Evolutionary conservation across 2,113 vertebrate species (phyloP).

Genomic region (Danionella cerebrum): DNA sequence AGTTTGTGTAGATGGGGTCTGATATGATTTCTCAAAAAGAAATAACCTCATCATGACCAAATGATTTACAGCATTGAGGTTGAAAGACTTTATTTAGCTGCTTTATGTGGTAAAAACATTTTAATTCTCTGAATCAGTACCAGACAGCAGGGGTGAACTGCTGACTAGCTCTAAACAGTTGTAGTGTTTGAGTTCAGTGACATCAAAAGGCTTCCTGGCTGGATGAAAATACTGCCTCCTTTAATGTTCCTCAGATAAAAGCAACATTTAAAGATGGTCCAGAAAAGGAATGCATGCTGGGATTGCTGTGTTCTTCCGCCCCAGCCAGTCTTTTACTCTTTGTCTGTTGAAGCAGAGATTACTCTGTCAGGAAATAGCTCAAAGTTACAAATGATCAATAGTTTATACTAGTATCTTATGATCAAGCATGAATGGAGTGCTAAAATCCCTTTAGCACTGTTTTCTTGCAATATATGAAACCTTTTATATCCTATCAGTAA

Average conservation of each 20-base stretch:
- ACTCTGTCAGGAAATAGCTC: not conserved
- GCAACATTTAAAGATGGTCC: constrained; percentile 14
- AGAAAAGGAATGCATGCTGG: constrained; percentile 5
- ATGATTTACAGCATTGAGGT: too few species aligned
- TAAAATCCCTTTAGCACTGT: too few species aligned
- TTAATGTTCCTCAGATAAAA: constrained; percentile 36
- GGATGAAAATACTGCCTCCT: constrained; percentile 32
- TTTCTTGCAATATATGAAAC: too few species aligned
- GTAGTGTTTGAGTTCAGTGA: constrained; percentile 45
- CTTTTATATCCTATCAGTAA: too few species aligned
- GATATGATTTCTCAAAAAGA: too few species aligned
- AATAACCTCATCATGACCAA: too few species aligned
- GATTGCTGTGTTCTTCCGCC: constrained; percentile 2
- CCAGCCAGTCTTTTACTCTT: constrained; percentile 2
- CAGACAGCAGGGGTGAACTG: not conserved
- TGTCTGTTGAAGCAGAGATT: not conserved
- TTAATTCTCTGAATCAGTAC: too few species aligned
- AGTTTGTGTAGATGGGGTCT: too few species aligned
- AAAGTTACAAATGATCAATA: not conserved
- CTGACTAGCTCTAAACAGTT: not conserved
- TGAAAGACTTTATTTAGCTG: not conserved
- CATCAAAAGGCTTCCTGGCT: constrained; percentile 59
- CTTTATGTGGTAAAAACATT: too few species aligned
- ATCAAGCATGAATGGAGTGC: too few species aligned
- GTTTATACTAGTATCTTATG: not conserved